These are phyloP conservation scores for Copsychus sechellarum DNA, from an alignment of 2,113 vertebrate genomes.

Conservation along the genomic window DNA sequence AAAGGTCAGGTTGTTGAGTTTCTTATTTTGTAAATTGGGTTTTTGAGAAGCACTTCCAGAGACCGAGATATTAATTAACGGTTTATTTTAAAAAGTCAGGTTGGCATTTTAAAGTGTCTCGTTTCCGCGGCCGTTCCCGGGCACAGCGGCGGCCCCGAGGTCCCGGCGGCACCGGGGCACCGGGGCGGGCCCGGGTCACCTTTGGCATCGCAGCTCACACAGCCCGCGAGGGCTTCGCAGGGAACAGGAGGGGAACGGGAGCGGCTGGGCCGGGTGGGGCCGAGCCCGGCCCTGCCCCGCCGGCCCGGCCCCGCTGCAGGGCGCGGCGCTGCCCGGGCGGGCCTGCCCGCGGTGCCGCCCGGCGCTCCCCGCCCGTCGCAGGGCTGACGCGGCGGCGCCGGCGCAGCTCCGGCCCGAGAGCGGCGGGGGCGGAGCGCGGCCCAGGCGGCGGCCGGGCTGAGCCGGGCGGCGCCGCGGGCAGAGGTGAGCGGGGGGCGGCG, in stretches of 20 bases:
- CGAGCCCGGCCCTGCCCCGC: not conserved
- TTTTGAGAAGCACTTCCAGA: not conserved
- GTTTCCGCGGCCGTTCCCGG: not conserved
- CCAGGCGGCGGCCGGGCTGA: too few relatives aligned
- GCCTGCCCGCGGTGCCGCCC: not conserved
- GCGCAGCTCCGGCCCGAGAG: too few relatives aligned
- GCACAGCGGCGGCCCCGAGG: not conserved
- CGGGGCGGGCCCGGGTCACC: rapidly evolving
- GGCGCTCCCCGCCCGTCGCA: too few relatives aligned
- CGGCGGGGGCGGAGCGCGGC: too few relatives aligned
- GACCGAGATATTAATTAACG: not conserved
- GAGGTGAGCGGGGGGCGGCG: too few relatives aligned
- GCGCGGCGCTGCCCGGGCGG: not conserved
- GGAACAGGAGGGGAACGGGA: rapidly evolving
- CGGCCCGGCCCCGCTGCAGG: not conserved
- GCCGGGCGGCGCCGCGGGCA: too few relatives aligned
- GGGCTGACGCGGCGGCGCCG: too few relatives aligned
- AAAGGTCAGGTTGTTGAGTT: not conserved
- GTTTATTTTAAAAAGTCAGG: not conserved
- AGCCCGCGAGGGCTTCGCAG: not conserved
- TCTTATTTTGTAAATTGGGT: not conserved
- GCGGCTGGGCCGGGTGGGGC: not conserved
- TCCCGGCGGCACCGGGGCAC: not conserved
- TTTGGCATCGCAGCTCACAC: rapidly evolving
- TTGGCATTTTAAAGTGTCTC: not conserved